Percentiles rank a stretch among this genome's conserved stretches.
Conservation (phyloP, 2,888 invertebrate genomes). For the Bombyx huttoni region DNA sequence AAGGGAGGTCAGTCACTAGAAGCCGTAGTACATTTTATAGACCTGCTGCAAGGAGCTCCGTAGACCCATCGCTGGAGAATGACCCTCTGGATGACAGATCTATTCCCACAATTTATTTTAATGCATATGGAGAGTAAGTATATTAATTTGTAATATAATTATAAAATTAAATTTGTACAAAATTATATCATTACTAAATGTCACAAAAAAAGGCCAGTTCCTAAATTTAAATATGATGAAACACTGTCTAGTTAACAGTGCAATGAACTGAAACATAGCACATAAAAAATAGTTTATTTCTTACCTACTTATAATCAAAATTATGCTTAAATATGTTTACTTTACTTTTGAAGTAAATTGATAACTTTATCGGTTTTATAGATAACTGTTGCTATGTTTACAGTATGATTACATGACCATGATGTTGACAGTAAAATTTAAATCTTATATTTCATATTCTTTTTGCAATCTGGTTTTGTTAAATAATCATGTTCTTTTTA, state of each 20-base stretch:
- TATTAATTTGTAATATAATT: neutral
- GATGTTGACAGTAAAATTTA: no score
- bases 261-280: neutral
- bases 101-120: slow-evolving; percentile 36
- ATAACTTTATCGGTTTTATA: no score
- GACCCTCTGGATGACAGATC: slow-evolving; percentile 74
- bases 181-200: no score
- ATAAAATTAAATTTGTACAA: no score
- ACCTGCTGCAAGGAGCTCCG: slow-evolving; percentile 77
- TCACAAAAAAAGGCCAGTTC: neutral
- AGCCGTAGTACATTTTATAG: slow-evolving; percentile 57
- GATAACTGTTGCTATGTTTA: no score
- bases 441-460: no score
- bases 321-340: no score
- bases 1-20: slow-evolving; percentile 21
- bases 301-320: no score
- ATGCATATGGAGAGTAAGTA: neutral
- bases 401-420: no score
- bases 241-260: neutral
- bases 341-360: no score
- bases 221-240: neutral
- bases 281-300: neutral
- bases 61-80: slow-evolving; percentile 64
- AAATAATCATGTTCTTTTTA: no score
- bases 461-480: no score